A percentile compares a stretch with the other conserved stretches of the same genome.
Evolutionary conservation across 2,113 vertebrate species (phyloP).

Genomic region (Thryonomys swinderianus): DNA sequence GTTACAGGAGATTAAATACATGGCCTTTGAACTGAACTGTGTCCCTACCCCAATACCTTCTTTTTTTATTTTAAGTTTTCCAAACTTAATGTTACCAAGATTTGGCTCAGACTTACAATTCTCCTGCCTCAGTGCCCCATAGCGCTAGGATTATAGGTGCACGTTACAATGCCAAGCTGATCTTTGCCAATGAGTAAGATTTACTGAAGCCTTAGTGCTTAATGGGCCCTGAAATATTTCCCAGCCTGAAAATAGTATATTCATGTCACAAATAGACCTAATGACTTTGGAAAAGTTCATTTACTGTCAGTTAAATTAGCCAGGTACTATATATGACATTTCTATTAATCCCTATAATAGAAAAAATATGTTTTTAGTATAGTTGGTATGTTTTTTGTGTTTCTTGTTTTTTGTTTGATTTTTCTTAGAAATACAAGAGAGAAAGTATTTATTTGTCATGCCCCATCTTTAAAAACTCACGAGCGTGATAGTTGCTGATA

Average conservation of each 20-base stretch:
- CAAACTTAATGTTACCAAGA: background rate
- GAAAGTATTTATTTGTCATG: slow-evolving; percentile 43
- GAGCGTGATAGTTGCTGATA: slow-evolving; percentile 62
- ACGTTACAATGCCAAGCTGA: background rate
- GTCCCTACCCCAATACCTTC: background rate
- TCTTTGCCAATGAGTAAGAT: background rate
- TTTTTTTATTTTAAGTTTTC: background rate
- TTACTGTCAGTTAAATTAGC: background rate
- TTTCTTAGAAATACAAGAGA: background rate
- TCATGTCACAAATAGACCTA: background rate
- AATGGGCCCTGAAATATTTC: background rate
- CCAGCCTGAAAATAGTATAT: background rate
- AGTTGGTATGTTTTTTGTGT: background rate
- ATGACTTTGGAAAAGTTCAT: background rate
- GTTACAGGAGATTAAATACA: background rate
- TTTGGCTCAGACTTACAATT: background rate
- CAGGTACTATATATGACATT: background rate
- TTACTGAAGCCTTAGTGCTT: background rate
- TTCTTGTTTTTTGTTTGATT: background rate
- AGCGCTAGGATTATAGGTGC: background rate
- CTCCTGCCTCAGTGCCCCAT: background rate
- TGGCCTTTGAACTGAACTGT: background rate
- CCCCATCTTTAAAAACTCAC: background rate
- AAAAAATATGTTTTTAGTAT: background rate
- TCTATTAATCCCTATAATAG: background rate